Conservation (phyloP, 2,888 invertebrate genomes). For the Tethea ocularis region DNA sequence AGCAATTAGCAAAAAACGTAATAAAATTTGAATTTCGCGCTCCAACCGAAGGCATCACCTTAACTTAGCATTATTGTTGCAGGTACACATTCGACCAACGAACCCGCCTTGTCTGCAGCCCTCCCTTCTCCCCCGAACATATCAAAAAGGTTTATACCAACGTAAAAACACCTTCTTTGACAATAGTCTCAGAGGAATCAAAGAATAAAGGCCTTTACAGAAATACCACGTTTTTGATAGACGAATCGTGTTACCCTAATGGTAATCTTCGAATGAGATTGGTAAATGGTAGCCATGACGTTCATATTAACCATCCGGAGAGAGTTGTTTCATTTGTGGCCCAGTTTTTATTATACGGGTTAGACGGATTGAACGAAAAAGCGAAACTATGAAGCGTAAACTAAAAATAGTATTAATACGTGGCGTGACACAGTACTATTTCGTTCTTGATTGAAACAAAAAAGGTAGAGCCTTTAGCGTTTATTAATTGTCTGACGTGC, state of each 20-base stretch:
- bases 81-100: slow-evolving; percentile 84
- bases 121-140: slow-evolving; percentile 58
- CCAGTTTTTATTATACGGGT: slow-evolving; percentile 62
- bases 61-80: slow-evolving; percentile 18
- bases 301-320: slow-evolving; percentile 83
- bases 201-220: slow-evolving; percentile 39
- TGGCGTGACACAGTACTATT: too few species aligned
- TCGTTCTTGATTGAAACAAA: too few species aligned
- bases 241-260: slow-evolving; percentile 45
- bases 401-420: background rate
- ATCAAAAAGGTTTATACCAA: slow-evolving; percentile 54
- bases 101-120: slow-evolving; percentile 57
- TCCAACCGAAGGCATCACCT: too few species aligned
- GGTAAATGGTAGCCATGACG: slow-evolving; percentile 83
- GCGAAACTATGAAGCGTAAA: slow-evolving; percentile 51
- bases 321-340: slow-evolving; percentile 64
- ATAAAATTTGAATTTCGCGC: too few species aligned
- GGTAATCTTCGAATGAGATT: slow-evolving; percentile 50
- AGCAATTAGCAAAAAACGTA: too few species aligned
- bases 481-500: too few species aligned
- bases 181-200: slow-evolving; percentile 47
- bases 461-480: too few species aligned
- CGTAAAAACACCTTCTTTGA: slow-evolving; percentile 49
- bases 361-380: slow-evolving; percentile 50
- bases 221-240: slow-evolving; percentile 49